phyloP scores from a whole-genome alignment of 2,797 vertebrate species.

The Sebastes kiyomatsui region DNA sequence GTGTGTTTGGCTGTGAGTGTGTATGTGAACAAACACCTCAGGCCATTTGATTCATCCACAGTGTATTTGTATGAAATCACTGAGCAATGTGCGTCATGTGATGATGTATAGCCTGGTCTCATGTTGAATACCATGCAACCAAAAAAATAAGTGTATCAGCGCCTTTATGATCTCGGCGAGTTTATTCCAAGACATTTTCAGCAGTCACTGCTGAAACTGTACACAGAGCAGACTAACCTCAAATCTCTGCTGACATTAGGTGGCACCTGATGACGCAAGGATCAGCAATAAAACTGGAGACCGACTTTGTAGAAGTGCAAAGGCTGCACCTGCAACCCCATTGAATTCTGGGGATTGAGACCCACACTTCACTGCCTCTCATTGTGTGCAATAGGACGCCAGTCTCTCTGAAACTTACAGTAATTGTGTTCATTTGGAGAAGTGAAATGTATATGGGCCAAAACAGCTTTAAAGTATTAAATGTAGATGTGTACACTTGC shows the following conservation, averaged over 20 bases:
- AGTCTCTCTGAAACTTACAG: conserved; percentile 22
- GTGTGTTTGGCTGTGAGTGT: not conserved
- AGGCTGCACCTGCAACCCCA: conserved; percentile 33
- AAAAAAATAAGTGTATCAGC: not conserved
- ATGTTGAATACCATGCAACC: conserved; percentile 3
- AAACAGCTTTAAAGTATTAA: conserved; percentile 5
- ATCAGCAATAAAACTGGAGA: conserved; percentile 51
- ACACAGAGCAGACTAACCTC: conserved; percentile 27
- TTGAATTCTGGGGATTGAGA: conserved; percentile 45
- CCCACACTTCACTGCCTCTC: conserved; percentile 1
- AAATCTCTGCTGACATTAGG: conserved; percentile 58
- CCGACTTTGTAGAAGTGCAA: conserved; percentile 42
- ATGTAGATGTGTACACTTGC: not conserved
- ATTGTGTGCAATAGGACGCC: conserved; percentile 8
- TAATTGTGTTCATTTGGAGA: conserved; percentile 8
- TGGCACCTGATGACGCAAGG: conserved; percentile 65
- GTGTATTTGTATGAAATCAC: conserved; percentile 21
- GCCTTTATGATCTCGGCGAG: not conserved
- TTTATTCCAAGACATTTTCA: conserved; percentile 29
- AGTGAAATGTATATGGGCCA: conserved; percentile 1
- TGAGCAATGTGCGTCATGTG: conserved; percentile 17
- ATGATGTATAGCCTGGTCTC: not conserved
- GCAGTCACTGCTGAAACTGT: conserved; percentile 18
- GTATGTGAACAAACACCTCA: conserved; percentile 9
- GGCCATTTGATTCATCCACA: conserved; percentile 21